Evolutionary conservation across 2,797 vertebrate species (phyloP), one percentile per base, ranked within the genome.

Genomic region (Morus bassanus): DNA sequence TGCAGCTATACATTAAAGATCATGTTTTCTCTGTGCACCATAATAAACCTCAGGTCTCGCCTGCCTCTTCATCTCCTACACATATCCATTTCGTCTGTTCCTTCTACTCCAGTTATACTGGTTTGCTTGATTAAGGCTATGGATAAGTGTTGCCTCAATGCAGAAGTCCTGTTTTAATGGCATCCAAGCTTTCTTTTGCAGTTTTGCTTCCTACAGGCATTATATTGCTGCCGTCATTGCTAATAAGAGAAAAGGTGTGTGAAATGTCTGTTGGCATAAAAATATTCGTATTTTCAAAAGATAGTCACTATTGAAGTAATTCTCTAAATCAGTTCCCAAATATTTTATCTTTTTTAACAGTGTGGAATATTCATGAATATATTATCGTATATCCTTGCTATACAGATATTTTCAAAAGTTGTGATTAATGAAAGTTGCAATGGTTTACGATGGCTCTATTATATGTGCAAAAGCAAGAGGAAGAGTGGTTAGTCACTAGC

Each of bases 381-480:
- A 39, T 30, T 56, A 33, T 33, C 5, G 1, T 13, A 7, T 28
- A 12, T 63, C 22, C 13, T 84, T 0, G 0, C 9, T n/a, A 48
- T 13, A 54, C 16, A 65, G 50, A 7, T 41, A 33, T 80, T 95
- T 91, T 57, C 33, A 78, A 46, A 83, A 64, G 27, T 3, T 76
- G 12, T 54, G 53, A 76, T 17, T 35, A 41, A 33, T 51, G 13
- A 51, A 17, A 69, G n/a, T 57, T 67, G 18, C 63, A 76, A 1
- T 57, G 15, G 31, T 48, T 92, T 85, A 65, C 31, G 81, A 73
- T 25, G 22, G 16, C 5, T 85, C 6, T 51, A 43, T 41, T 60
- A 45, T 4, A 43, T 4, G 23, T 30, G 13, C 30, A 63, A 88
- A 92, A 76, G 24, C 14, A 86, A 67, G 39, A 54, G 18, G 22